These are phyloP conservation scores for Nineta flava DNA, from an alignment of 2,888 invertebrate genomes.

Conservation along the genomic window DNA sequence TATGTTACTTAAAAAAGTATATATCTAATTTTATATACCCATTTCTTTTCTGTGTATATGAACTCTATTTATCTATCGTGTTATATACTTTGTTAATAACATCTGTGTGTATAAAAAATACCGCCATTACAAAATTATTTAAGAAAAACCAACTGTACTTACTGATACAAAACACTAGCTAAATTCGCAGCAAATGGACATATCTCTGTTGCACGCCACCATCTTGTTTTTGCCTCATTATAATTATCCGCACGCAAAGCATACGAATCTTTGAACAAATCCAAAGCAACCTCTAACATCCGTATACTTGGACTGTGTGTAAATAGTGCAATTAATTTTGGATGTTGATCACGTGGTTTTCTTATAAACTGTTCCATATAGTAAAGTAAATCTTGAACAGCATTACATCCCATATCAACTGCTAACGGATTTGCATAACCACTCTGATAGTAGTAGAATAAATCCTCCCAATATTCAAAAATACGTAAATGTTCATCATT, in stretches of 20 bases:
- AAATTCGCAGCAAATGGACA: conserved; percentile 59
- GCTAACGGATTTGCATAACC: conserved; percentile 57
- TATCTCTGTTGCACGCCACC: conserved; percentile 52
- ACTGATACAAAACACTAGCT: conserved; percentile 60
- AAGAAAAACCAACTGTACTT: conserved; percentile 18
- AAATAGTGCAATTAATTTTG: conserved; percentile 49
- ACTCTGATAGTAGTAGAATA: conserved; percentile 54
- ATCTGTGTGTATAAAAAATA: too few relatives aligned
- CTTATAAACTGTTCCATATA: conserved; percentile 44
- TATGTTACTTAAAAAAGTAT: too few relatives aligned
- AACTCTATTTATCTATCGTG: too few relatives aligned
- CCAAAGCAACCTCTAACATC: conserved; percentile 44
- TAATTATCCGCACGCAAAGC: conserved; percentile 50
- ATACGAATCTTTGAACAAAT: conserved; percentile 40
- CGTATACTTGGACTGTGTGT: conserved; percentile 44
- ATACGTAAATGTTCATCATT: conserved; percentile 52
- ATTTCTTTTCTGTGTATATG: too few relatives aligned
- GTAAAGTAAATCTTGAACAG: conserved; percentile 53
- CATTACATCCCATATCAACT: conserved; percentile 50
- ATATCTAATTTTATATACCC: too few relatives aligned
- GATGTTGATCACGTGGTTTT: conserved; percentile 30
- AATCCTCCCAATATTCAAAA: conserved; percentile 62
- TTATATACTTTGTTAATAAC: too few relatives aligned
- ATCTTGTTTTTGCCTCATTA: conserved; percentile 33
- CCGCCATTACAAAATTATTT: too few relatives aligned